Conservation (phyloP, 2,888 invertebrate species). For the Cartodere bifasciata region DNA sequence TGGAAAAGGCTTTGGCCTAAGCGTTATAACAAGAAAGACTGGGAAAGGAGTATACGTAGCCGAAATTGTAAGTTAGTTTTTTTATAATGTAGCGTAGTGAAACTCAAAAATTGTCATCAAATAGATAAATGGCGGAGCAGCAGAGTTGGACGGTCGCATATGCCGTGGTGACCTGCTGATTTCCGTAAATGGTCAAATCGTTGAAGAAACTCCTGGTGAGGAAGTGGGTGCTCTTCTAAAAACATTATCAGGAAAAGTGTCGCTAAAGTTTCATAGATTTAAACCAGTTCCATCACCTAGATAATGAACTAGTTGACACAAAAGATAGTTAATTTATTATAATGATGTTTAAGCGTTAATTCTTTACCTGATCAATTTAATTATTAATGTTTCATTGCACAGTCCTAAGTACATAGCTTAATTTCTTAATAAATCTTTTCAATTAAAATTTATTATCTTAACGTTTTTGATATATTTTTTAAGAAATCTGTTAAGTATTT, state of each 20-base stretch:
- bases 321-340: background rate
- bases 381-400: no score
- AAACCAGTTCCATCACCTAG: no score
- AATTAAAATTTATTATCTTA: no score
- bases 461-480: no score
- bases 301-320: background rate
- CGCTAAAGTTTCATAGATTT: slow-evolving; percentile 75
- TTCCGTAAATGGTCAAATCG: slow-evolving; percentile 77
- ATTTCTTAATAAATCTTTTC: no score
- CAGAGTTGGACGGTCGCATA: slow-evolving; percentile 75
- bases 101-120: no score
- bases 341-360: no score
- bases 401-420: no score
- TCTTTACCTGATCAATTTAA: no score
- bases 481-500: no score
- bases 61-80: slow-evolving; percentile 66
- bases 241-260: slow-evolving; percentile 68
- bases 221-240: slow-evolving; percentile 84
- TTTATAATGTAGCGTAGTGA: background rate
- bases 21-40: slow-evolving; percentile 65
- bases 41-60: slow-evolving; percentile 81
- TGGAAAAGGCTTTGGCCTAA: slow-evolving; percentile 79
- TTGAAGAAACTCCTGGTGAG: slow-evolving; percentile 62
- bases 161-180: slow-evolving; percentile 86
- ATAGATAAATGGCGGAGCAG: slow-evolving; percentile 83